Percentiles rank a stretch among this genome's conserved stretches.
phyloP scores from a whole-genome alignment of 2,113 vertebrate species.

The Periophthalmus modestus region DNA sequence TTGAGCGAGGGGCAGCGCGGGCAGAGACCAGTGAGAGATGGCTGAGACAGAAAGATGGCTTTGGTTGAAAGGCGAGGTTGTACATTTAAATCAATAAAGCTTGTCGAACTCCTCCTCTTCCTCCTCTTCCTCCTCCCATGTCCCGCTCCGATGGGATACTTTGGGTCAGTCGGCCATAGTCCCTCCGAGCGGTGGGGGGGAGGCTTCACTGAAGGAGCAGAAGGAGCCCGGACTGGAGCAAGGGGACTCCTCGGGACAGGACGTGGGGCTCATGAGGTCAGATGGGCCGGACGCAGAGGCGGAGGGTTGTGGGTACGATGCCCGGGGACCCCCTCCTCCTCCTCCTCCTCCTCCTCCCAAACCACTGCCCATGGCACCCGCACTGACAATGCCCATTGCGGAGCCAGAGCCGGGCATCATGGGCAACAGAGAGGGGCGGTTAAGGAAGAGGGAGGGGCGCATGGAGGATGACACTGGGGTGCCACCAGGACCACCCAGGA shows the following conservation, averaged over 20 bases:
- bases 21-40: conserved; percentile 58
- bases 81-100: conserved; percentile 72
- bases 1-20: conserved; percentile 43
- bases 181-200: conserved; percentile 80
- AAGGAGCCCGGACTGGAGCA: conserved; percentile 79
- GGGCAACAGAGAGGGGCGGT: conserved; percentile 84
- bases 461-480: conserved; percentile 68
- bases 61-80: conserved; percentile 81
- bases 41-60: conserved; percentile 78
- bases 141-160: conserved; percentile 54
- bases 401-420: conserved; percentile 75
- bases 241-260: conserved; percentile 76
- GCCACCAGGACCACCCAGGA: conserved; percentile 78
- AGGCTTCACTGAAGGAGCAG: conserved; percentile 81
- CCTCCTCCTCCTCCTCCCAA: not conserved
- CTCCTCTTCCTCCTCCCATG: conserved; percentile 48
- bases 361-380: conserved; percentile 31
- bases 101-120: conserved; percentile 49
- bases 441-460: conserved; percentile 85
- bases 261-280: conserved; percentile 76
- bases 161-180: conserved; percentile 80
- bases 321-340: conserved; percentile 23
- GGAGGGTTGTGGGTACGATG: conserved; percentile 71
- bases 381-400: conserved; percentile 76
- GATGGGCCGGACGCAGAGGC: conserved; percentile 67